phyloP scores from a whole-genome alignment of 2,888 invertebrate species.

The Limnephilus marmoratus region DNA sequence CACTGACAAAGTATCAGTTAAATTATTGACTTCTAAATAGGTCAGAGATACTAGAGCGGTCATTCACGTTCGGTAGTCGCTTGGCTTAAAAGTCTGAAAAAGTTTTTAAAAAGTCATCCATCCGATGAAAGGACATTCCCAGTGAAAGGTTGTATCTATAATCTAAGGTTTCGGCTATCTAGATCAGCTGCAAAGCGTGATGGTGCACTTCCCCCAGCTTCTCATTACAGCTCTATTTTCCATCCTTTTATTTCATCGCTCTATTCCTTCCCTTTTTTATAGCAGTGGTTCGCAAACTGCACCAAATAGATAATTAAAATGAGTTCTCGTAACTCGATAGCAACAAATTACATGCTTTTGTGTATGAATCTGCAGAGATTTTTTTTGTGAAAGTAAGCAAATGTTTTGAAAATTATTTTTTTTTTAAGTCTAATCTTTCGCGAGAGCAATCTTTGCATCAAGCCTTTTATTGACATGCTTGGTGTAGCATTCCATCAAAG shows the following conservation, averaged over 20 bases:
- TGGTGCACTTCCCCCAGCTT: slow-evolving; percentile 37
- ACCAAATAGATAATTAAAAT: not conserved
- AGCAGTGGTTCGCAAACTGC: not conserved
- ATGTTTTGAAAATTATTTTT: too few species aligned
- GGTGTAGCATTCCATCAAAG: too few species aligned
- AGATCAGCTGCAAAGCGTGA: slow-evolving; percentile 29
- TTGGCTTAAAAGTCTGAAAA: not conserved
- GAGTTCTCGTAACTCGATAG: not conserved
- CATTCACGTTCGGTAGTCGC: not conserved
- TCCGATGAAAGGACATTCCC: slow-evolving; percentile 14
- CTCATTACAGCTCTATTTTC: slow-evolving; percentile 32
- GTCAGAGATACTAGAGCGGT: not conserved
- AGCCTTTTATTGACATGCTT: too few species aligned
- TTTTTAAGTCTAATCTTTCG: too few species aligned
- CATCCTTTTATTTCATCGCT: slow-evolving; percentile 4
- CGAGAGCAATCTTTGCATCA: too few species aligned
- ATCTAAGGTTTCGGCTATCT: slow-evolving; percentile 35
- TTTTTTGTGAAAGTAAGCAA: too few species aligned
- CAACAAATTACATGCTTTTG: too few species aligned
- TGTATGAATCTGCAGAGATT: too few species aligned
- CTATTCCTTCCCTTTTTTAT: not conserved
- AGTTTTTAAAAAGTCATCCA: not conserved
- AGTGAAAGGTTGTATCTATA: slow-evolving; percentile 24
- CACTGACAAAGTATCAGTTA: not conserved
- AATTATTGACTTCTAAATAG: not conserved